Base-by-base conservation (phyloP, 2,888 invertebrate species). In the Smittia aterrima region DNA sequence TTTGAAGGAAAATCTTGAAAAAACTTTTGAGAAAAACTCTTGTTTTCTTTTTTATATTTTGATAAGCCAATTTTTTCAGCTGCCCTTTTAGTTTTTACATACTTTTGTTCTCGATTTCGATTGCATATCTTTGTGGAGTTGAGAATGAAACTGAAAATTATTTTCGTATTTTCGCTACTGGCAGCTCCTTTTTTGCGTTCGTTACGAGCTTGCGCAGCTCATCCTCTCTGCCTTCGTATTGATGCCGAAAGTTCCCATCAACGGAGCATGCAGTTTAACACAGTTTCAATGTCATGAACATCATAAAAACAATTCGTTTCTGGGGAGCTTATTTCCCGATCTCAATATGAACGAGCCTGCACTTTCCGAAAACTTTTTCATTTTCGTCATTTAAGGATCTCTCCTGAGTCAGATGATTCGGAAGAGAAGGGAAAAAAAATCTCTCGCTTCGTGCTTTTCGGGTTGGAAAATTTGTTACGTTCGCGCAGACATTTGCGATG, bases 181-280 rank as follows among this genome's bases (percentile, higher is more conserved):
- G 4, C 47, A 47, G 47, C 47, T 47, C 47, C 47, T 47, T 47
- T 47, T 47, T 47, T 11, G n/a, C 47, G 47, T 47, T 47, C 47
- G 47, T 47, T 47, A n/a, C 16, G 11, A 11, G 3, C 47, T 6
- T 47, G 47, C 47, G 47, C 47, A 47, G 11, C 7, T n/a, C n/a
- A n/a, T 2, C 47, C 18, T 58, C 18, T 58, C 22, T 47, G 53
- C 53, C 68, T 74, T 75, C 40, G 66, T 67, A 74, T 66, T 75
- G 75, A 74, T 74, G 70, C 68, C 72, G 75, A 75, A 67, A 2
- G 41, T 67, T 16, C 47, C 11, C n/a, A 41, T 40, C 67, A 38
- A n/a, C 67, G 20, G 38, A 16, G 20, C 22, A 67, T 40, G 40
- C 38, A 67, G 25, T 67, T 67, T 40, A 40, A 13, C 38, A 38